These are phyloP conservation scores for Agonum fuliginosum DNA, from an alignment of 2,888 invertebrate genomes.

Conservation along the genomic window DNA sequence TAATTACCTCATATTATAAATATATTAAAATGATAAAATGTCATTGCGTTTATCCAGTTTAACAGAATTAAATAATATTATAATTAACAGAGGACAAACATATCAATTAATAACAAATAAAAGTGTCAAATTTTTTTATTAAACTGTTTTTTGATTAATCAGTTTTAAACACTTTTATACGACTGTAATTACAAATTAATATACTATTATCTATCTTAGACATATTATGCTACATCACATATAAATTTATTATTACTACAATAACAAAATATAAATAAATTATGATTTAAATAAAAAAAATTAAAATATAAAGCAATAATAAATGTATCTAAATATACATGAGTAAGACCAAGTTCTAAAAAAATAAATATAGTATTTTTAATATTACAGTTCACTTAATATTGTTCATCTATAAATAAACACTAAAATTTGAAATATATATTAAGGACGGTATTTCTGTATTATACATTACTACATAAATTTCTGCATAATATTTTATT, in stretches of 20 bases:
- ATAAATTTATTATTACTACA: not conserved
- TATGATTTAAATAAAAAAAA: not conserved
- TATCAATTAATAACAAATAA: conserved; percentile 47
- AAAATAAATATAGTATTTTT: conserved; percentile 28
- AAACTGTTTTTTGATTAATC: conserved; percentile 17
- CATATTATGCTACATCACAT: not conserved
- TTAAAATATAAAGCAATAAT: conserved; percentile 19
- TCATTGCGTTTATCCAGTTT: conserved; percentile 31
- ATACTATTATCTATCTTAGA: not conserved
- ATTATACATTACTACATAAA: not conserved
- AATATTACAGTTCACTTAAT: conserved; percentile 22
- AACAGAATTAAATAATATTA: not conserved
- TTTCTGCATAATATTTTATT: conserved; percentile 5
- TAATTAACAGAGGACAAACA: conserved; percentile 12
- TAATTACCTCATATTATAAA: conserved; percentile 27
- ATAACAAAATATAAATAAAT: not conserved
- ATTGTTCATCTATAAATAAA: conserved; percentile 6
- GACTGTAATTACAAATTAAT: conserved; percentile 20
- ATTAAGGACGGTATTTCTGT: not conserved
- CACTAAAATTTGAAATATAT: not conserved
- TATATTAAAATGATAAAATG: not conserved
- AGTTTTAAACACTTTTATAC: conserved; percentile 15
- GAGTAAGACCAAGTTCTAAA: conserved; percentile 18
- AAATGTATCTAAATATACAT: conserved; percentile 29
- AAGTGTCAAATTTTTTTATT: conserved; percentile 49